Percentiles rank a stretch among this genome's conserved stretches.
Conservation (phyloP, 2,888 invertebrate genomes). For the Aphodius sticticus region DNA sequence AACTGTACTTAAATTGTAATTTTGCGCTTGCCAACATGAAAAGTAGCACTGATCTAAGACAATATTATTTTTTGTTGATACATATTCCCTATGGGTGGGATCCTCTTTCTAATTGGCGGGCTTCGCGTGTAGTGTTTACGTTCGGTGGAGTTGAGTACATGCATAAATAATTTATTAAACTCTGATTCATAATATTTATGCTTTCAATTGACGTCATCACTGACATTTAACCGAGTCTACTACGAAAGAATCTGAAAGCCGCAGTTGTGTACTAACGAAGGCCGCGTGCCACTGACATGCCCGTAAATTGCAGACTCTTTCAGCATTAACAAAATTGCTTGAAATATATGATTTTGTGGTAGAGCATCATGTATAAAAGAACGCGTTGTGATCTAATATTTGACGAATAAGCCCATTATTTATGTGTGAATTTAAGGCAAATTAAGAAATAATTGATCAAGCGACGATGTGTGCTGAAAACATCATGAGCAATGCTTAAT, state of each 20-base stretch:
- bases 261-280: not conserved
- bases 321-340: not conserved
- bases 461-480: no score
- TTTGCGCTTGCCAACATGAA: not conserved
- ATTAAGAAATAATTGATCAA: no score
- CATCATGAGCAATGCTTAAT: no score
- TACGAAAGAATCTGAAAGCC: conserved; percentile 4
- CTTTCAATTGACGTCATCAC: not conserved
- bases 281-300: not conserved
- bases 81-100: not conserved
- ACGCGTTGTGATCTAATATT: no score
- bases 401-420: no score
- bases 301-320: not conserved
- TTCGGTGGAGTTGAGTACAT: not conserved
- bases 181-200: not conserved
- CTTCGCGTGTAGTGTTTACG: not conserved
- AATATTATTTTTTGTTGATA: not conserved
- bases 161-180: not conserved
- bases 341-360: not conserved
- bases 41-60: not conserved
- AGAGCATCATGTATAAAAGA: no score
- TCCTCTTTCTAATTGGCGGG: not conserved
- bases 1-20: not conserved
- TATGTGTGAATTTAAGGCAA: no score
- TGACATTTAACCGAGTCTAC: not conserved